Percentiles rank a stretch among this genome's conserved stretches.
phyloP scores from a whole-genome alignment of 2,888 invertebrate species.

The Stenotaenia linearis region DNA sequence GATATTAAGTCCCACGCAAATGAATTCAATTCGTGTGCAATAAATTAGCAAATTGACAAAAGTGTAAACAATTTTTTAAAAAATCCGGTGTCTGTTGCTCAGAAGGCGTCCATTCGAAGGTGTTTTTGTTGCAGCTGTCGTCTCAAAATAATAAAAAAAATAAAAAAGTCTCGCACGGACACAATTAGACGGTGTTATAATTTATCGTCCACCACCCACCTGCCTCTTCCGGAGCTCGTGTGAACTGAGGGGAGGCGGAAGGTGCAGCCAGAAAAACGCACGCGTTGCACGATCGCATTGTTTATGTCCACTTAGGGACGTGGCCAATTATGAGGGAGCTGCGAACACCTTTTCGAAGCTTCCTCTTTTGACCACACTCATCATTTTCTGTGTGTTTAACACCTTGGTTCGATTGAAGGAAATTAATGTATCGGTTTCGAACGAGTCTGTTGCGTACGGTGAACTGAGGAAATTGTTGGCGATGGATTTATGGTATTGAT shows the following conservation, averaged over 20 bases:
- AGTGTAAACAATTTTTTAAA: too few species aligned
- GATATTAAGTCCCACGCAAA: background rate
- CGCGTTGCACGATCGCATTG: conserved; percentile 19
- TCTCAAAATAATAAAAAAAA: background rate
- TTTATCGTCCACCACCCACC: conserved; percentile 15
- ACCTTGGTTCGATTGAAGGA: background rate
- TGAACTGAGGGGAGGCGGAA: background rate
- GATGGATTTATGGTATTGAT: too few species aligned
- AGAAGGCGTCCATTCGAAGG: background rate
- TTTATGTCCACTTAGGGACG: conserved; percentile 12
- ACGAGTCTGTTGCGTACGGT: too few species aligned
- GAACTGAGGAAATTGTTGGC: too few species aligned
- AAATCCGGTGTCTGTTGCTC: background rate
- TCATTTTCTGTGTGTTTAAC: background rate
- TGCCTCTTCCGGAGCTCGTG: conserved; percentile 3
- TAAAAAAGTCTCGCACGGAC: background rate
- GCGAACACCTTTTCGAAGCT: background rate
- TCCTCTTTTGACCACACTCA: conserved; percentile 6
- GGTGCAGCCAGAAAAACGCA: conserved; percentile 1
- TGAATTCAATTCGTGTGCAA: background rate
- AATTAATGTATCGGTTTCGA: too few species aligned
- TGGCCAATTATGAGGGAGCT: background rate
- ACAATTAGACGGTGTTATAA: conserved; percentile 14
- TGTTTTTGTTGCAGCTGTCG: background rate
- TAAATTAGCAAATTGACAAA: too few species aligned